These are phyloP conservation scores for Antheraea assamensis DNA, from an alignment of 2,888 invertebrate species.

Conservation along the genomic window DNA sequence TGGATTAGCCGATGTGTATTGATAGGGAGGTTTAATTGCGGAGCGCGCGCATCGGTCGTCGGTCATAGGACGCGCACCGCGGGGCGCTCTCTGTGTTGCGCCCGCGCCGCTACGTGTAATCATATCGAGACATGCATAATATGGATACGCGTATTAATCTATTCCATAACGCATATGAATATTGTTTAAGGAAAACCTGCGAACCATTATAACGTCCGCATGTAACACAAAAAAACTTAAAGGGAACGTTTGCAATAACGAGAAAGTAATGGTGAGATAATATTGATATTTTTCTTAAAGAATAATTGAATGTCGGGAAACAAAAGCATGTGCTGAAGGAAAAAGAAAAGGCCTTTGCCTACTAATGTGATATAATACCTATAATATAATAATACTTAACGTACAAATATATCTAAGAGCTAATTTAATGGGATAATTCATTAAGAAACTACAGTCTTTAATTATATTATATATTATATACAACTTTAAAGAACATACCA, in stretches of 20 bases:
- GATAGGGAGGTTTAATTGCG: constrained; percentile 71
- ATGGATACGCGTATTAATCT: constrained; percentile 24
- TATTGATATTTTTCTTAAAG: background rate
- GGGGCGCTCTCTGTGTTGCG: constrained; percentile 65
- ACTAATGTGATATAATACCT: no score
- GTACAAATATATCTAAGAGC: no score
- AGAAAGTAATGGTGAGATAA: background rate
- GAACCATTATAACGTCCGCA: background rate
- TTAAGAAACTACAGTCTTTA: no score
- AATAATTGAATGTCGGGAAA: no score
- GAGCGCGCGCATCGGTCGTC: constrained; percentile 59
- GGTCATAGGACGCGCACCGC: constrained; percentile 73
- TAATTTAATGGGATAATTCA: no score
- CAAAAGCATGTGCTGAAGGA: no score
- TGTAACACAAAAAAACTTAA: background rate
- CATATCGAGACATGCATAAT: constrained; percentile 44
- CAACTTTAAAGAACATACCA: no score
- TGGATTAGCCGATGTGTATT: constrained; percentile 70
- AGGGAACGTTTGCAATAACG: background rate
- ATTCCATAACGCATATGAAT: no score
- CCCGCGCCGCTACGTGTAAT: constrained; percentile 61
- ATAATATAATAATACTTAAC: no score
- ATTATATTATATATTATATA: no score
- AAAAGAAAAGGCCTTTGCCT: no score
- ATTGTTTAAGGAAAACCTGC: no score